phyloP scores from a whole-genome alignment of 1,140 invertebrate genomes.

The Drosophila punjabiensis region DNA sequence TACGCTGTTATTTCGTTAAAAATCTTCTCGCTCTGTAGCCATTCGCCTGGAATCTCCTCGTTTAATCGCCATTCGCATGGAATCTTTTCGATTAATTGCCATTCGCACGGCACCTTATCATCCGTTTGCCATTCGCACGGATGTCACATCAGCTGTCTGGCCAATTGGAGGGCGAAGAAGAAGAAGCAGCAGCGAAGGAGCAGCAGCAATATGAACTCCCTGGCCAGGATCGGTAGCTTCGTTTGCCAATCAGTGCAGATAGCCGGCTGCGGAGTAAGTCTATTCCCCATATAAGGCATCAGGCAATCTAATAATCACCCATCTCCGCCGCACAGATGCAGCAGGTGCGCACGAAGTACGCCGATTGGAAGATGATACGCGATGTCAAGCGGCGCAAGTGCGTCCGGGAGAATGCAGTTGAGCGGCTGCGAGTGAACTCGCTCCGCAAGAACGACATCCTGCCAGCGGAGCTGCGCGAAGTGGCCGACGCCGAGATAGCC shows the following conservation, averaged over 20 bases:
- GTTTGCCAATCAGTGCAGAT: constrained; percentile 74
- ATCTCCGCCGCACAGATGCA: constrained; percentile 85
- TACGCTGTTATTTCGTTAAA: not conserved
- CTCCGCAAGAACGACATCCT: constrained; percentile 93
- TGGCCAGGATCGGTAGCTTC: constrained; percentile 59
- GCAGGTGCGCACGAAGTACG: constrained; percentile 90
- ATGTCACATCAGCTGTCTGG: constrained; percentile 15
- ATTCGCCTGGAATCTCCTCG: no score
- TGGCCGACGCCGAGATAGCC: constrained; percentile 91
- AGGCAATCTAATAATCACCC: not conserved
- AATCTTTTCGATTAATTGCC: no score
- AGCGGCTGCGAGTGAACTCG: constrained; percentile 91
- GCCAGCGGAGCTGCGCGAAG: constrained; percentile 91
- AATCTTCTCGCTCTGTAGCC: not conserved
- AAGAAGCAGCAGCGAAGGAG: constrained; percentile 4
- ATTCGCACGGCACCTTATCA: no score
- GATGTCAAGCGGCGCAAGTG: constrained; percentile 92
- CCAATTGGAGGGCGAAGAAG: not conserved
- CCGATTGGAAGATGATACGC: constrained; percentile 91
- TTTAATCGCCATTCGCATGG: not conserved
- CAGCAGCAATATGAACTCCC: constrained; percentile 65
- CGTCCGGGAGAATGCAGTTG: constrained; percentile 89
- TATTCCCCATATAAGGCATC: no score
- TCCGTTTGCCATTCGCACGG: not conserved
- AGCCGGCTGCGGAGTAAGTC: constrained; percentile 77